Conservation (phyloP, 2,113 vertebrate genomes). For the Myiagra hebetior region DNA sequence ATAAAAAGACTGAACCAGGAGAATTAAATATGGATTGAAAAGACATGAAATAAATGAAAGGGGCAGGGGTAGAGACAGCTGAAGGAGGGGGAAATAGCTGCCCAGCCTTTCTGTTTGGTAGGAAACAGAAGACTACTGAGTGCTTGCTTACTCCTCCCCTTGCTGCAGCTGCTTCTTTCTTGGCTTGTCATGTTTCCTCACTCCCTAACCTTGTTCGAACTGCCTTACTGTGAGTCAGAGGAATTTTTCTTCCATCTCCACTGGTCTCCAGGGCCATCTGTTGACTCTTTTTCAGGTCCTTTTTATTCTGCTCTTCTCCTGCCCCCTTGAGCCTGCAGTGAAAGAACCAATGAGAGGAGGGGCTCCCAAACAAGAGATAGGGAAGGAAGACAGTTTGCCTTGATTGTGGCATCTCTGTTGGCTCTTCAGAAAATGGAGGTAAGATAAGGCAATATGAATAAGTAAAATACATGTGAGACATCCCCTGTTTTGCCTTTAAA, state of each 20-base stretch:
- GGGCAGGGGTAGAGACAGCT: not conserved
- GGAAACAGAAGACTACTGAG: not conserved
- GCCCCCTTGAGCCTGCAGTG: not conserved
- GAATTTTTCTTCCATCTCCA: not conserved
- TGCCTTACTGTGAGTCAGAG: not conserved
- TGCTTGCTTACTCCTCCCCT: not conserved
- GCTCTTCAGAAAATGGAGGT: not conserved
- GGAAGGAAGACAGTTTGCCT: not conserved
- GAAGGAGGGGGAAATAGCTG: not conserved
- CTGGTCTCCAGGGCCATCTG: not conserved
- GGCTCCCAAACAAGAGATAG: not conserved
- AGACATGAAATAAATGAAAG: not conserved
- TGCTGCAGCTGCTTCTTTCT: not conserved
- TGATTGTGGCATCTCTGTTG: not conserved
- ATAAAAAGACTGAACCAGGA: not conserved
- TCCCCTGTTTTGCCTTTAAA: not conserved
- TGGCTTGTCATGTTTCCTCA: not conserved
- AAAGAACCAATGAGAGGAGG: not conserved
- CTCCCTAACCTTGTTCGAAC: not conserved
- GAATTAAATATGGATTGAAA: not conserved
- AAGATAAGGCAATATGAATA: not conserved
- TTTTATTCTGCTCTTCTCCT: not conserved
- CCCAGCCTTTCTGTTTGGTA: not conserved
- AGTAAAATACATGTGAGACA: not conserved
- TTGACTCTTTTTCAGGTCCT: not conserved